Evolutionary conservation across 2,888 invertebrate genomes (phyloP).

Genomic region (Lydus trimaculatus): DNA sequence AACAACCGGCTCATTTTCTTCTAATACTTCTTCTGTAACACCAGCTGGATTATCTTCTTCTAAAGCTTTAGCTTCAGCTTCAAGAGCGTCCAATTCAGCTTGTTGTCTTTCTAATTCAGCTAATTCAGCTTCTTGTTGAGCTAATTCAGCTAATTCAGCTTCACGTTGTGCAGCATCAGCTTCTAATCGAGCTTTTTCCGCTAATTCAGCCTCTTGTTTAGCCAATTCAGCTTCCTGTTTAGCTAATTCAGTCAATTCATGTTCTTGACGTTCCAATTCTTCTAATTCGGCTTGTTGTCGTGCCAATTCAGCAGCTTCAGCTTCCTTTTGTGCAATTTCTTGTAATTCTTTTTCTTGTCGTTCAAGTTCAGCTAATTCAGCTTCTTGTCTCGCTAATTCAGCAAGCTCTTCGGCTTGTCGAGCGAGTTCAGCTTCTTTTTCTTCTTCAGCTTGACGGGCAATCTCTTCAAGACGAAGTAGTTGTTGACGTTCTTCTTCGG

Average conservation of each 20-base stretch:
- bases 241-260: constrained; percentile 61
- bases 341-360: constrained; percentile 64
- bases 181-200: constrained; percentile 44
- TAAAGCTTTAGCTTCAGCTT: constrained; percentile 47
- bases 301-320: constrained; percentile 63
- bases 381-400: constrained; percentile 65
- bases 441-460: constrained; percentile 69
- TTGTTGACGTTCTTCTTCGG: constrained; percentile 60
- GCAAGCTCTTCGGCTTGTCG: constrained; percentile 65
- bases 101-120: constrained; percentile 44
- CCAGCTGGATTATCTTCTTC: constrained; percentile 22
- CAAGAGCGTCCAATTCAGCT: constrained; percentile 50
- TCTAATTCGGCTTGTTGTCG: constrained; percentile 70
- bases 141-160: constrained; percentile 50
- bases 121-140: constrained; percentile 39
- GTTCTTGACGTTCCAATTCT: constrained; percentile 64
- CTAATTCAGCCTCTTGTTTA: constrained; percentile 67
- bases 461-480: constrained; percentile 66
- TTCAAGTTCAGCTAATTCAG: constrained; percentile 68
- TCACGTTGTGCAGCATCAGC: constrained; percentile 49
- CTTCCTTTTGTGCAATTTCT: constrained; percentile 62
- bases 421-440: constrained; percentile 72
- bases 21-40: constrained; percentile 36
- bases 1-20: constrained; percentile 59
- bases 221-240: constrained; percentile 69